phyloP scores from a whole-genome alignment of 2,797 vertebrate species.

The Myotis daubentonii region DNA sequence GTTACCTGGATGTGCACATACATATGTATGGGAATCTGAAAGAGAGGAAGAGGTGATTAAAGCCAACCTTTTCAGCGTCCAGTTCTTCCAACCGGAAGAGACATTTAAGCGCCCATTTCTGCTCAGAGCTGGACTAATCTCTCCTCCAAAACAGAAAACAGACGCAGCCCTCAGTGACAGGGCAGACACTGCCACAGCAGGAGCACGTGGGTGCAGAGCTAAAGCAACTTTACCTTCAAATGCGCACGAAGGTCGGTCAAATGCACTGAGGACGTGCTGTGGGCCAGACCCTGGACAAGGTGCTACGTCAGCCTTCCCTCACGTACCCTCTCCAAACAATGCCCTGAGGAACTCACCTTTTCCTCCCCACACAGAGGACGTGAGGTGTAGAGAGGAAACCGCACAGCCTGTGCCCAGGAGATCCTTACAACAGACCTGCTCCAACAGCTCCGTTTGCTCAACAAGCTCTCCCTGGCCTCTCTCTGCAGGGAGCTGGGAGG shows the following conservation, averaged over 20 bases:
- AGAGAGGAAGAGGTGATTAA: background rate
- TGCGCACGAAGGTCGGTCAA: background rate
- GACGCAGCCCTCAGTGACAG: background rate
- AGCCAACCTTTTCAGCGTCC: background rate
- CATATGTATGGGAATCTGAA: background rate
- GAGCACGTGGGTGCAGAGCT: background rate
- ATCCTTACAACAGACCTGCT: background rate
- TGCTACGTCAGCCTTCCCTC: background rate
- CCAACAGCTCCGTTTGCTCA: fast-evolving
- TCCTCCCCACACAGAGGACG: background rate
- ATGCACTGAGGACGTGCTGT: background rate
- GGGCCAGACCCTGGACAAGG: background rate
- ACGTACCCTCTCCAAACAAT: background rate
- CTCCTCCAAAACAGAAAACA: background rate
- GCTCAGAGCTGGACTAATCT: background rate
- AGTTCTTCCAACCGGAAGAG: background rate
- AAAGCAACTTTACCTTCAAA: background rate
- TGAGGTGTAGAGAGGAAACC: background rate
- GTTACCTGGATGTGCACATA: too few relatives aligned
- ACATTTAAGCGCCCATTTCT: background rate
- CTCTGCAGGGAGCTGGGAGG: background rate
- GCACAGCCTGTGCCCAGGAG: fast-evolving
- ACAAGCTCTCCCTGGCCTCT: fast-evolving
- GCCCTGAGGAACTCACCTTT: too few relatives aligned
- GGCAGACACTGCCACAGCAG: fast-evolving